Evolutionary conservation across 2,113 vertebrate genomes (phyloP), one percentile per base, ranked within the genome.

Genomic region (Lophura nycthemera): DNA sequence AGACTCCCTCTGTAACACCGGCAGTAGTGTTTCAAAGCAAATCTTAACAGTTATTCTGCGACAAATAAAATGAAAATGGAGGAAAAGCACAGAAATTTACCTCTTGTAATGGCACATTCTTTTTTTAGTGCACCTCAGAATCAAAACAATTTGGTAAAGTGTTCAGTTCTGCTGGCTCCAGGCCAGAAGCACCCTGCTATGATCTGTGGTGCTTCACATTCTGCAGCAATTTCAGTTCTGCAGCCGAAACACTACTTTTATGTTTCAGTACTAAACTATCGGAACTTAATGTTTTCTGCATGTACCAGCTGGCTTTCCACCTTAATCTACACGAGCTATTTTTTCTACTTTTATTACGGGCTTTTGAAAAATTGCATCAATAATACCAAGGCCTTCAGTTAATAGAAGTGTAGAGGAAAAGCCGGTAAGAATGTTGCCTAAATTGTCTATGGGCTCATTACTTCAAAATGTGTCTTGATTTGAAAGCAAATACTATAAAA

Each of bases 251-350:
- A 36, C 10, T 61, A 29, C 36, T 60, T 83, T 54, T 78, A 20
- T 47, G 36, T 78, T 73, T 84, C 50, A 61, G 3, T 50, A 52
- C 32, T 66, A 45, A 74, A 78, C 56, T 52, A n/a, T 3, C 50
- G 50, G 24, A 82, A 40, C 45, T 38, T 57, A 29, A 50, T 45
- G 8, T 81, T 88, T 93, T 73, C 40, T 90, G 40, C 36, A 13
- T 69, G 27, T 50, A 73, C 65, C 79, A 82, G 24, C 32, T 88
- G 65, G 22, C 48, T 90, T 92, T 85, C 83, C 40, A 94, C 40
- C 19, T 70, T 65, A 50, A 78, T 56, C 32, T 34, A 63, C 0
- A 0, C 38, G 74, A 89, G 18, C 1, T 64, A 8, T 64, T 74
- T 86, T 79, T 63, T 25, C 40, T 75, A 4, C 13, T 48, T 84